phyloP scores from a whole-genome alignment of 2,113 vertebrate genomes.

The Leucoraja erinaceus region DNA sequence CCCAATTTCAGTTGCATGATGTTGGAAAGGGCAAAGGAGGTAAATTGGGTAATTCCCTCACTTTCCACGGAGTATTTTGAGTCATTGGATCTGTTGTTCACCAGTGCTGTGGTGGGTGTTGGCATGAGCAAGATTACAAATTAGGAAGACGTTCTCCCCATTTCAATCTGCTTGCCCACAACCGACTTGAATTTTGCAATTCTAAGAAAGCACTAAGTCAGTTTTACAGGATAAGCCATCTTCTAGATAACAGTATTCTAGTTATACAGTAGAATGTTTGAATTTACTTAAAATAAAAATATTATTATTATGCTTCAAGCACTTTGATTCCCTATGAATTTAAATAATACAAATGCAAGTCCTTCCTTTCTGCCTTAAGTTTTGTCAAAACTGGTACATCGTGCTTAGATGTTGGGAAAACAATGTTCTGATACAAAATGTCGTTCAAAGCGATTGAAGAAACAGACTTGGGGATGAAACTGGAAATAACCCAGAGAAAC shows the following conservation, averaged over 20 bases:
- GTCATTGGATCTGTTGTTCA: not conserved
- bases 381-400: not conserved
- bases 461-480: not conserved
- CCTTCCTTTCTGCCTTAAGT: not conserved
- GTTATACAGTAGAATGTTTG: not conserved
- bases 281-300: not conserved
- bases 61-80: not conserved
- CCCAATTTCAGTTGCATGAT: not conserved
- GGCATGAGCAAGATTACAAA: not conserved
- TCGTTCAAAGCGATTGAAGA: not conserved
- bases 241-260: not conserved
- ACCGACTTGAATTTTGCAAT: not conserved
- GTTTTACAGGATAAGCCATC: not conserved
- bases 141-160: not conserved
- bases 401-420: not conserved
- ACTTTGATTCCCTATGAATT: not conserved
- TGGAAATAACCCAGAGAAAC: not conserved
- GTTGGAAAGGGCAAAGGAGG: not conserved
- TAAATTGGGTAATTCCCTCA: conserved; percentile 2
- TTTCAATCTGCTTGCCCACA: not conserved
- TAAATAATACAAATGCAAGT: not conserved
- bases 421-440: not conserved
- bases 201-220: too few species aligned
- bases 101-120: not conserved
- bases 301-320: not conserved